Evolutionary conservation across 2,113 vertebrate genomes (phyloP).

Genomic region (Kryptolebias marmoratus): DNA sequence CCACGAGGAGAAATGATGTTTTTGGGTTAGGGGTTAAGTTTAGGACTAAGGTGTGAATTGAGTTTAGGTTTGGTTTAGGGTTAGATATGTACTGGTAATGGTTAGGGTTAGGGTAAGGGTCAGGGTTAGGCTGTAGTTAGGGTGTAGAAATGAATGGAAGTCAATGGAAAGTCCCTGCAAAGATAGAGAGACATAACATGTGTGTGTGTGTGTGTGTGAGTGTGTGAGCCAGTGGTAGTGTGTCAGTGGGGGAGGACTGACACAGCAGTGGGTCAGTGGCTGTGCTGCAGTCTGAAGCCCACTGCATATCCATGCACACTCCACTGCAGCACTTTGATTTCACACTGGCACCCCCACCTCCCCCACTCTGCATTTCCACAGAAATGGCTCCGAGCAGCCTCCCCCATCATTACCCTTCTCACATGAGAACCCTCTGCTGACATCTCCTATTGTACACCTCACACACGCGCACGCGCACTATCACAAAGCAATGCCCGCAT

Average conservation of each 20-base stretch:
- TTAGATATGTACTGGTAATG: too few species aligned
- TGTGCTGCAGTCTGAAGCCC: conserved; percentile 71
- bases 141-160: too few species aligned
- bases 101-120: too few species aligned
- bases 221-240: conserved; percentile 53
- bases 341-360: conserved; percentile 55
- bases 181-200: not conserved
- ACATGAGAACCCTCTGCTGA: conserved; percentile 71
- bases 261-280: conserved; percentile 71
- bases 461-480: conserved; percentile 12
- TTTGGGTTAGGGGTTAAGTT: too few species aligned
- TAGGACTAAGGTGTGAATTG: too few species aligned
- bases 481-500: not conserved
- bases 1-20: too few species aligned
- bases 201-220: not conserved
- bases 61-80: too few species aligned
- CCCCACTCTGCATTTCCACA: conserved; percentile 58
- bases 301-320: conserved; percentile 68
- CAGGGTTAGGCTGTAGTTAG: too few species aligned
- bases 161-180: too few species aligned
- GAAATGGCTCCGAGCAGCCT: conserved; percentile 52
- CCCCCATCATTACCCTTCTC: conserved; percentile 73
- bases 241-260: conserved; percentile 71
- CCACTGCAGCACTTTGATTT: conserved; percentile 73
- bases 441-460: conserved; percentile 46